Evolutionary conservation across 37 sponge, comb jelly and placozoan species (phyloP), one percentile per base, ranked within the genome.

Genomic region (Theonella swinhoei): DNA sequence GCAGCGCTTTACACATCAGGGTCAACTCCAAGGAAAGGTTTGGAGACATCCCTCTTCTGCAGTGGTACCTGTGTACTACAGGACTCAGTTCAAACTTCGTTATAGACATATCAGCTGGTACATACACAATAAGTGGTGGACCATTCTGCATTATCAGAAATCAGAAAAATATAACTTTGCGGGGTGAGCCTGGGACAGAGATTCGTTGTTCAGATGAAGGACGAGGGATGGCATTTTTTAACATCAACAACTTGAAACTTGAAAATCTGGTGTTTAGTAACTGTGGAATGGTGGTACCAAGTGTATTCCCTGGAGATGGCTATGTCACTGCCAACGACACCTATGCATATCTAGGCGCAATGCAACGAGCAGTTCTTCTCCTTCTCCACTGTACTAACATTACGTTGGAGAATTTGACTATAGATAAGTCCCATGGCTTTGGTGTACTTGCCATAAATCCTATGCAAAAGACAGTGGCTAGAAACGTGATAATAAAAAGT

Each of bases 401-500:
- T 1, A n/a, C n/a, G 3, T 34, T 83, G 5, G 38, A 59, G 23
- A 74, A 83, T 29, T 39, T 83, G n/a, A 39, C 1, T 4, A 34
- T 83, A 0, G 3, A 4, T n/a, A 37, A 26, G 0, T 64, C 39
- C 2, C 74, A 74, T 64, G 83, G 83, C 0, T 74, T 74, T 20
- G 74, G 83, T 22, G 39, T 83, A 40, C 1, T 74, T 63, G 74
- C 33, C 8, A 64, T 83, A 20, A 74, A 83, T 43, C 74, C 72
- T 11, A 38, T 32, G 43, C 74, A 74, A 41, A 29, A 74, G 0
- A n/a, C 66, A 1, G 54, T 47, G 7, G 7, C 14, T 47, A 47
- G 54, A 47, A 7, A 47, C 7, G 7, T 47, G 14, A 17, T 14
- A 47, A 14, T 47, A 7, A 47, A 7, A 47, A 14, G 54, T 7